Evolutionary conservation across 1,140 invertebrate species (phyloP), one percentile per base, ranked within the genome.

Genomic region (Habropoda laboriosa): DNA sequence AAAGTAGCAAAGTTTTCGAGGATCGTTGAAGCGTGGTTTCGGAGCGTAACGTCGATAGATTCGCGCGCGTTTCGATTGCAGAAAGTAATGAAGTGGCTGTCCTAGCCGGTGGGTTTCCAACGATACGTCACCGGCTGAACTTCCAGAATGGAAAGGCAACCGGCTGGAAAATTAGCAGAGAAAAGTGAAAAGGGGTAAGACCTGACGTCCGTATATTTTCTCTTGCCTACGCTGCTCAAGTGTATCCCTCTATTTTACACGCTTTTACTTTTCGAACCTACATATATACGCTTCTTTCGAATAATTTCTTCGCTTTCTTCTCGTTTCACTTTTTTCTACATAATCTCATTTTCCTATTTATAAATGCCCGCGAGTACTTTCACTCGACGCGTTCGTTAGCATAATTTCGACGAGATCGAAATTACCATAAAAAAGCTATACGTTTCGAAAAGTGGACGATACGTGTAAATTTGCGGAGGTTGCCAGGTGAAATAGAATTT

Each of bases 101-200:
- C 47, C 35, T 2, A 16, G 45, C 3, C 13, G 7, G 16, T 24
- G 27, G n/a, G 6, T n/a, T n/a, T 68, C 51, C 51, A 40, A 12
- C 51, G 51, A 77, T 67, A 70, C 42, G 53, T 47, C 53, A 38
- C 24, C 27, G 49, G 21, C 5, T 10, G 10, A 40, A 40, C 21
- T 55, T 32, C 21, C 66, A 32, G 40, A 70, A 77, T 40, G 32
- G 42, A 30, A 67, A 30, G 18, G 27, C 42, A 77, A 47, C 64
- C n/a, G 30, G n/a, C n/a, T 21, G 66, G 53, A 77, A 77, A 77
- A 77, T 77, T 68, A 77, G n/a, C 21, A 27, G 32, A 40, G 66
- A 35, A 55, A n/a, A 27, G 21, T 18, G 49, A 53, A 30, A 27
- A 8, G 16, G 13, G 24, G 18, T 0, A 30, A n/a, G 24, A 16